These are phyloP conservation scores for Drosophila parabipectinata DNA, from an alignment of 1,140 invertebrate genomes.

Conservation along the genomic window DNA sequence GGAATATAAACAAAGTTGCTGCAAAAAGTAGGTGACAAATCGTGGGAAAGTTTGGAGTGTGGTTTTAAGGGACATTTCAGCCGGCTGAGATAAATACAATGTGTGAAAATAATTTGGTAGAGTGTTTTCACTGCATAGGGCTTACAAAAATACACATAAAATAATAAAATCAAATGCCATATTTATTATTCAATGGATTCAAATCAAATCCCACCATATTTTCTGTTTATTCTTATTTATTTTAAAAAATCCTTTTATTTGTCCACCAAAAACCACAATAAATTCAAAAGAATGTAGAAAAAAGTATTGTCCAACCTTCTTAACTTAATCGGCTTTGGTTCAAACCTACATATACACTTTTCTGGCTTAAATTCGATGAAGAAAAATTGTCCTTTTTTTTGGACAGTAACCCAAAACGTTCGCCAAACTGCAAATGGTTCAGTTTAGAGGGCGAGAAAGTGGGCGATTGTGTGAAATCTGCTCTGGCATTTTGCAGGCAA, in stretches of 20 bases:
- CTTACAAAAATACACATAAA: neutral
- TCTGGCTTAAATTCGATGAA: slow-evolving; percentile 14
- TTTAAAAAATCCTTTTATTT: neutral
- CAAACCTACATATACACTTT: neutral
- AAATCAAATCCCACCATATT: neutral
- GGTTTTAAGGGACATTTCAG: neutral
- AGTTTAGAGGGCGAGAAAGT: neutral
- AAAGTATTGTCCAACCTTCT: slow-evolving; percentile 12
- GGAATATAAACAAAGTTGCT: slow-evolving; percentile 35
- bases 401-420: neutral
- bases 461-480: slow-evolving; percentile 10
- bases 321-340: slow-evolving; percentile 40
- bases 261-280: neutral
- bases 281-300: slow-evolving; percentile 4
- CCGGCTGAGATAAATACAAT: slow-evolving; percentile 8
- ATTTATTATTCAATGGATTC: neutral
- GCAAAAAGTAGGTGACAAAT: slow-evolving; percentile 29
- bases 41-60: slow-evolving; percentile 9
- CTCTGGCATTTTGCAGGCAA: slow-evolving; percentile 49
- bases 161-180: neutral
- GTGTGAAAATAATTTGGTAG: slow-evolving; percentile 19
- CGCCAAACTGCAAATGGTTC: slow-evolving; percentile 5
- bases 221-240: neutral
- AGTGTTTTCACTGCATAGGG: neutral
- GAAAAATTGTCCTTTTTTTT: slow-evolving; percentile 4